Percentiles rank a stretch among this genome's conserved stretches.
phyloP scores from a whole-genome alignment of 2,888 invertebrate genomes.

The Eupithecia vulgata region DNA sequence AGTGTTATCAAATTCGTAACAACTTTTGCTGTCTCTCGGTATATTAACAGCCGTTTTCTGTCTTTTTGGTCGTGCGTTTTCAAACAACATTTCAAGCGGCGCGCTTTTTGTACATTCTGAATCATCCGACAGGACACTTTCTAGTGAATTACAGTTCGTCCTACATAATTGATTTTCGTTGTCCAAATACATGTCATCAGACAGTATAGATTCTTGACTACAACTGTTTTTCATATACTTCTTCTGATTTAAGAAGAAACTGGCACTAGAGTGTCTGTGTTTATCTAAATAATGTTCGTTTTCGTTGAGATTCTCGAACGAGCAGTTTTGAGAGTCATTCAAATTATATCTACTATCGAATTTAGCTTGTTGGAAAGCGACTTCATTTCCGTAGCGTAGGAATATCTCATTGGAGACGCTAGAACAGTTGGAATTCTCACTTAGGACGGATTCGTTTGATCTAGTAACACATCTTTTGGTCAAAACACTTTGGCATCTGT shows the following conservation, averaged over 20 bases:
- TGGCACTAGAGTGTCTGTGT: constrained; percentile 89
- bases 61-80: constrained; percentile 79
- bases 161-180: constrained; percentile 85
- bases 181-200: constrained; percentile 86
- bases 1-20: constrained; percentile 80
- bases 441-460: constrained; percentile 82
- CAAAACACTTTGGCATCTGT: constrained; percentile 79
- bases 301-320: constrained; percentile 74
- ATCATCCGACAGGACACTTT: constrained; percentile 92
- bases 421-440: constrained; percentile 80
- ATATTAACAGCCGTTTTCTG: constrained; percentile 64
- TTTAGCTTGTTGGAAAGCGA: constrained; percentile 78
- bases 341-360: constrained; percentile 78
- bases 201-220: constrained; percentile 91
- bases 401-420: constrained; percentile 82
- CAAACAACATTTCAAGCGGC: constrained; percentile 88
- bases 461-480: constrained; percentile 84
- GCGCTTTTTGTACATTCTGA: constrained; percentile 91
- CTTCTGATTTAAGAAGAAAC: constrained; percentile 90
- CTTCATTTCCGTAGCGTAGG: constrained; percentile 78
- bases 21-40: constrained; percentile 77
- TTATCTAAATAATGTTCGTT: constrained; percentile 79
- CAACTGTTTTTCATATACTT: constrained; percentile 85
- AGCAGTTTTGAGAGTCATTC: constrained; percentile 78
- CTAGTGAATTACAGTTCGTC: constrained; percentile 90